A percentile compares a stretch with the other conserved stretches of the same genome.
These are phyloP conservation scores for Apolygus lucorum DNA, from an alignment of 1,140 invertebrate species.

Conservation along the genomic window DNA sequence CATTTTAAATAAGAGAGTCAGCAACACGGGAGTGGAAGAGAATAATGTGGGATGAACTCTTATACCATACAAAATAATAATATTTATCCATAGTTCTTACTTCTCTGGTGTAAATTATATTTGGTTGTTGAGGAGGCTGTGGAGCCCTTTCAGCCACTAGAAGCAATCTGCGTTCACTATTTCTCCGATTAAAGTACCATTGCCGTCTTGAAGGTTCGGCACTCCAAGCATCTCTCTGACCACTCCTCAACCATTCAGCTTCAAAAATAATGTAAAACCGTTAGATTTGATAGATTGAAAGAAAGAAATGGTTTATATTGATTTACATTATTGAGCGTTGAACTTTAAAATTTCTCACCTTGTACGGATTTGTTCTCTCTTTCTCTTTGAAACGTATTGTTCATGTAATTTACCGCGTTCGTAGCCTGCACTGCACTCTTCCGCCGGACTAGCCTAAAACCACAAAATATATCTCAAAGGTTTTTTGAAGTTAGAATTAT, in stretches of 20 bases:
- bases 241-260: slow-evolving; percentile 52
- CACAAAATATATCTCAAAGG: neutral
- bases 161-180: slow-evolving; percentile 36
- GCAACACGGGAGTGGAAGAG: no score
- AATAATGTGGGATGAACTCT: no score
- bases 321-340: no score
- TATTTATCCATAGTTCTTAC: no score
- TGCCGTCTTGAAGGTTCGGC: slow-evolving; percentile 56
- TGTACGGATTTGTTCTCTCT: slow-evolving; percentile 52
- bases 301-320: no score
- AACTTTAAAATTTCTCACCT: slow-evolving; percentile 39
- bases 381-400: slow-evolving; percentile 47
- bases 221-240: slow-evolving; percentile 65
- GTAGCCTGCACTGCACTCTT: slow-evolving; percentile 63
- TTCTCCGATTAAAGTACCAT: slow-evolving; percentile 63
- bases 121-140: slow-evolving; percentile 28
- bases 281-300: no score
- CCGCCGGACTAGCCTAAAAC: slow-evolving; percentile 40
- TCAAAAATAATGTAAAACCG: no score
- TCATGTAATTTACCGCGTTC: slow-evolving; percentile 55
- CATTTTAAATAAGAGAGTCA: no score
- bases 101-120: slow-evolving; percentile 47
- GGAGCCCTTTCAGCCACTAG: slow-evolving; percentile 7
- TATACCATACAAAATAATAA: no score
- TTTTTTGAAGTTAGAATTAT: no score